Percentiles rank a stretch among this genome's conserved stretches.
Evolutionary conservation across 1,140 invertebrate species (phyloP).

Genomic region (Cotesia glomerata): DNA sequence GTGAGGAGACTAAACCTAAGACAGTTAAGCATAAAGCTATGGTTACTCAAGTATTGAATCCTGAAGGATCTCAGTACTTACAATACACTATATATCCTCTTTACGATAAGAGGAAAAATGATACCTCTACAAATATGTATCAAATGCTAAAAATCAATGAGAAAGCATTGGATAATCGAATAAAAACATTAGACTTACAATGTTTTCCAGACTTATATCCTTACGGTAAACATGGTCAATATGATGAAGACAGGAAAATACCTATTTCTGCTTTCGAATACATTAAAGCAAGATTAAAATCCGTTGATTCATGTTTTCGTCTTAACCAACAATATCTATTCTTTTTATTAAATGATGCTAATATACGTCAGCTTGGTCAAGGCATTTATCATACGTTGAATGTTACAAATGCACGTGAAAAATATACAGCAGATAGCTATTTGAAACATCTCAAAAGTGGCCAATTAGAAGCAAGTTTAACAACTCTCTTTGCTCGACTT

Average conservation of each 20-base stretch:
- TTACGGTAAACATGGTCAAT: conserved; percentile 18
- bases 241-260: neutral
- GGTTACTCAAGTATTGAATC: neutral
- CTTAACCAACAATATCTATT: conserved; percentile 29
- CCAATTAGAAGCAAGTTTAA: conserved; percentile 37
- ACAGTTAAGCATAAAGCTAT: neutral
- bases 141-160: conserved; percentile 13
- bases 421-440: conserved; percentile 40
- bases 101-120: conserved; percentile 34
- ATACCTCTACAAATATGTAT: conserved; percentile 24
- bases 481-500: conserved; percentile 41
- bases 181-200: neutral
- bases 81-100: conserved; percentile 38
- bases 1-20: neutral
- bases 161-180: neutral
- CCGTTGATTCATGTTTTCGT: conserved; percentile 19
- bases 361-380: conserved; percentile 20
- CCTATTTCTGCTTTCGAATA: neutral
- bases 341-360: neutral
- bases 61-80: conserved; percentile 24
- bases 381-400: conserved; percentile 50
- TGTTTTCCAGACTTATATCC: conserved; percentile 28
- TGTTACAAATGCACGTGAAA: conserved; percentile 36
- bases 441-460: conserved; percentile 38
- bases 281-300: conserved; percentile 19